These are phyloP conservation scores for Yasuhikotakia modesta DNA, from an alignment of 2,797 vertebrate species.

Conservation along the genomic window DNA sequence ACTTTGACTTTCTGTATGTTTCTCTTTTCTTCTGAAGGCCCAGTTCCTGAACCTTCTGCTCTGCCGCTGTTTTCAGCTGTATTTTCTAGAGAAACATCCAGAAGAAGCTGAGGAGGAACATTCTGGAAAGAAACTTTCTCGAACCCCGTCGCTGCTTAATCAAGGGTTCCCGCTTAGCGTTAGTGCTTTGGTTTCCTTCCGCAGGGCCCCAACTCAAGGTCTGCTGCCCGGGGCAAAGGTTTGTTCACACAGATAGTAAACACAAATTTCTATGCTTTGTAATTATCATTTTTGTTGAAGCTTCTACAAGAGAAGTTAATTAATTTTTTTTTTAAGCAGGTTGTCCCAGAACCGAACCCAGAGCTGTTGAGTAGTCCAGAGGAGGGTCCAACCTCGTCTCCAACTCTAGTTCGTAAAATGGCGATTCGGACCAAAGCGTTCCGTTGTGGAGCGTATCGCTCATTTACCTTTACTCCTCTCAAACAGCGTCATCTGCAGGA, in stretches of 20 bases:
- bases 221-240: conserved; percentile 77
- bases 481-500: conserved; percentile 81
- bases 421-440: conserved; percentile 91
- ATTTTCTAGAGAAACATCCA: conserved; percentile 85
- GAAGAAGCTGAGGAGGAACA: conserved; percentile 75
- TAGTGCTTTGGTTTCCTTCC: conserved; percentile 91
- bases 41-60: conserved; percentile 90
- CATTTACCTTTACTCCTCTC: conserved; percentile 83
- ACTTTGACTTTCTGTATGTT: background rate
- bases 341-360: background rate
- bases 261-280: too few relatives aligned
- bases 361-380: conserved; percentile 66
- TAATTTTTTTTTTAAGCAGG: conserved; percentile 31
- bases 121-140: conserved; percentile 50
- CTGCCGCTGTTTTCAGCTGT: conserved; percentile 93
- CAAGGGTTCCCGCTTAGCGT: conserved; percentile 90
- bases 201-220: conserved; percentile 81
- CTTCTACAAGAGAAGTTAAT: background rate
- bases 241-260: background rate
- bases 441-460: conserved; percentile 90
- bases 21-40: conserved; percentile 70
- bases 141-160: conserved; percentile 79
- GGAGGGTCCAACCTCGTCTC: conserved; percentile 80
- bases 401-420: conserved; percentile 88
- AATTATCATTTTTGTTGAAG: too few relatives aligned